Conservation (phyloP, 2,113 vertebrate genomes). For the Eptesicus fuscus region DNA sequence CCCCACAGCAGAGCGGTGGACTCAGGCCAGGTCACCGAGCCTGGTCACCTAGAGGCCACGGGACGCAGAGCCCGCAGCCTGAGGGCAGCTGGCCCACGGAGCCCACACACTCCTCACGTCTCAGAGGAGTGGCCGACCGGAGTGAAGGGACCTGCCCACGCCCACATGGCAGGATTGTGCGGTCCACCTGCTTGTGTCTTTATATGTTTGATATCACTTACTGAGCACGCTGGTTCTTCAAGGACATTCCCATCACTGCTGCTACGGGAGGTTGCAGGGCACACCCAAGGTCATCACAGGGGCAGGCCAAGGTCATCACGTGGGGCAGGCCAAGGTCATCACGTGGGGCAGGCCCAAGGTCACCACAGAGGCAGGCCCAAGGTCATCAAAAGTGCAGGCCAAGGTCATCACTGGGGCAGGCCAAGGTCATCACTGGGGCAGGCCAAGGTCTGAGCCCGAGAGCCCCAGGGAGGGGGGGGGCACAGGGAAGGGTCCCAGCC, state of each 20-base stretch:
- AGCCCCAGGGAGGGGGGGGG: no score
- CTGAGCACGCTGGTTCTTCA: rapidly evolving
- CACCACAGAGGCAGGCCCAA: no score
- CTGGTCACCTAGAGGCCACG: neutral
- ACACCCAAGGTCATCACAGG: no score
- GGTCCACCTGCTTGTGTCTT: neutral
- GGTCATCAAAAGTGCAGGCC: no score
- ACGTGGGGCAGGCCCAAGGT: no score
- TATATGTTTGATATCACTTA: neutral
- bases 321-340: no score
- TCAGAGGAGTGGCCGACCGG: neutral
- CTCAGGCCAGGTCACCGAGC: neutral
- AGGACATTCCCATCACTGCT: neutral
- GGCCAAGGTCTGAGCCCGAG: no score
- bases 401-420: no score
- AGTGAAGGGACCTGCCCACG: neutral
- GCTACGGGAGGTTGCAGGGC: neutral
- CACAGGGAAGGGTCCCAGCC: no score
- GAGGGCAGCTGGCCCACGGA: rapidly evolving
- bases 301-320: no score
- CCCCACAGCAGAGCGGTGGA: rapidly evolving
- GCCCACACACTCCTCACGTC: rapidly evolving
- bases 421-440: no score
- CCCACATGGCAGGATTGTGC: neutral
- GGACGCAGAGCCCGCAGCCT: neutral